Percentiles rank a stretch among this genome's conserved stretches.
Conservation (phyloP, 35 echinoderm and acorn worm species). For the Nesometra sesokonis region DNA sequence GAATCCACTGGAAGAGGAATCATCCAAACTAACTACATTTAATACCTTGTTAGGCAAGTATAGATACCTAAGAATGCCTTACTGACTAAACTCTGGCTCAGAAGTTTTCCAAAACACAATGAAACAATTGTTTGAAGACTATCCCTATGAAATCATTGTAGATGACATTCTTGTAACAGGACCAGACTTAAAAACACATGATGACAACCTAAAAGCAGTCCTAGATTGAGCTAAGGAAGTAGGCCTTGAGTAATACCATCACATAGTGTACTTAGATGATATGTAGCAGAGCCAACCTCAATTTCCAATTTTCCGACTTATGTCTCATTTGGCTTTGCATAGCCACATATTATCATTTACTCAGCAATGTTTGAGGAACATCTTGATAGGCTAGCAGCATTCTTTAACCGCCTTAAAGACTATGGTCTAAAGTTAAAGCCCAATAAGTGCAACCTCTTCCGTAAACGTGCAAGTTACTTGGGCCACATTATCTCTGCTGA, state of each 20-base stretch:
- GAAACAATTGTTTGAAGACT: neutral
- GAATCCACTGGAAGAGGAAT: neutral
- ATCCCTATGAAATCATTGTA: neutral
- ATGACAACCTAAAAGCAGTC: too few relatives aligned
- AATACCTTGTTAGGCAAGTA: neutral
- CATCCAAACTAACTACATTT: neutral
- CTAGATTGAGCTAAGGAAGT: too few relatives aligned
- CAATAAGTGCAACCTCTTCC: neutral
- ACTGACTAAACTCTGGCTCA: neutral
- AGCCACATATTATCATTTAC: too few relatives aligned
- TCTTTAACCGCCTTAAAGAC: too few relatives aligned
- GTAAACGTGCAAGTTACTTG: neutral
- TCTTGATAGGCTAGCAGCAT: too few relatives aligned
- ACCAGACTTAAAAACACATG: too few relatives aligned
- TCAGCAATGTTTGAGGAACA: too few relatives aligned
- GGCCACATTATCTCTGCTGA: neutral
- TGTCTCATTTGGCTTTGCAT: too few relatives aligned
- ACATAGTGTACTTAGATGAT: too few relatives aligned
- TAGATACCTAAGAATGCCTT: neutral
- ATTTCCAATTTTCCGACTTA: too few relatives aligned
- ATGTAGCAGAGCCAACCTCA: too few relatives aligned
- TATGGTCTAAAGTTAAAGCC: neutral
- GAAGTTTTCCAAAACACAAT: neutral
- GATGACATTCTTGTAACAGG: slow-evolving; percentile 14
- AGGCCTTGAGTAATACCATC: too few relatives aligned